Conservation (phyloP, 2,113 vertebrate genomes). For the Charina bottae region DNA sequence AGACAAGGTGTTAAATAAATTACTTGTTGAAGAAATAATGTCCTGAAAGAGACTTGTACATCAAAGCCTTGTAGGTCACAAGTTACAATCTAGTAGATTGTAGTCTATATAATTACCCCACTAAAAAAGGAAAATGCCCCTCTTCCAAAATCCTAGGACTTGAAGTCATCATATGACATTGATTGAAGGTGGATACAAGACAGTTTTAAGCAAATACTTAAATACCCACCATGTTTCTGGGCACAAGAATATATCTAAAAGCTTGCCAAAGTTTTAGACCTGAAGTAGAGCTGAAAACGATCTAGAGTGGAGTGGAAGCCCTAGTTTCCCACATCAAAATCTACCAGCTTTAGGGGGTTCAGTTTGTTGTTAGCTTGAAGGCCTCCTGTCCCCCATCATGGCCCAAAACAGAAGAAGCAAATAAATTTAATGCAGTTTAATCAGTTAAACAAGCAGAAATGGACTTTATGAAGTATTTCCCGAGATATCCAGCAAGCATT, state of each 20-base stretch:
- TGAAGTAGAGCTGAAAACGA: too few species aligned
- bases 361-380: background rate
- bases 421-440: background rate
- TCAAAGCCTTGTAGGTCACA: fast-evolving
- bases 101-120: background rate
- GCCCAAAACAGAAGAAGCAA: background rate
- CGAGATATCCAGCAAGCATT: slow-evolving; percentile 8
- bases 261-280: background rate
- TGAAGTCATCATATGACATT: background rate
- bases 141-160: background rate
- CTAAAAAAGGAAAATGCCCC: background rate
- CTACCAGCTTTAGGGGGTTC: background rate
- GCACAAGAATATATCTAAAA: background rate
- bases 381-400: background rate
- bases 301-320: background rate
- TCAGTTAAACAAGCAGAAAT: background rate
- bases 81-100: background rate
- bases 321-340: background rate
- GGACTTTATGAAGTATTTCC: background rate
- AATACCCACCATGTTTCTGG: background rate
- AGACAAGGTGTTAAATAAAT: slow-evolving; percentile 2
- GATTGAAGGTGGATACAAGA: background rate
- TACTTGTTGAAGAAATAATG: background rate
- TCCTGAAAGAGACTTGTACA: background rate
- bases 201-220: background rate